These are phyloP conservation scores for Bombus polaris DNA, from an alignment of 1,140 invertebrate genomes.

Conservation along the genomic window DNA sequence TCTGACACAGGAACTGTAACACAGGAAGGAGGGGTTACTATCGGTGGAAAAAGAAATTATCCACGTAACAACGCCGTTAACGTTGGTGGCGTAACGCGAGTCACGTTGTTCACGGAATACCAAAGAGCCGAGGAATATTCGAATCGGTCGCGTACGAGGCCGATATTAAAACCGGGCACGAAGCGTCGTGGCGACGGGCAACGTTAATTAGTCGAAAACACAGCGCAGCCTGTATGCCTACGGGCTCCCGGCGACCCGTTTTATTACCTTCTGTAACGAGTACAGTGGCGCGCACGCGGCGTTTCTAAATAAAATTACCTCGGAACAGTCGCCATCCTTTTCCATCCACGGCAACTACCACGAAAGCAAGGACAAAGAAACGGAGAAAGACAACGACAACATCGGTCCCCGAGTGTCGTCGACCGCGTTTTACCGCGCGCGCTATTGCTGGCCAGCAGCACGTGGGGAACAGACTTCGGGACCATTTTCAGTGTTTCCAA, in stretches of 20 bases:
- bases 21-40: not conserved
- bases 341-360: not conserved
- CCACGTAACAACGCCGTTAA: conserved; percentile 35
- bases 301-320: conserved; percentile 70
- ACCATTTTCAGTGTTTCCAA: not conserved
- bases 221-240: conserved; percentile 57
- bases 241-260: conserved; percentile 54
- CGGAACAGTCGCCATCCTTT: conserved; percentile 35
- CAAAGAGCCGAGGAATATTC: conserved; percentile 27
- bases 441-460: conserved; percentile 9
- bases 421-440: not conserved
- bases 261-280: conserved; percentile 64
- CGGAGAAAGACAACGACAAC: not conserved
- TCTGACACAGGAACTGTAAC: not conserved
- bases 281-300: conserved; percentile 60
- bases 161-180: conserved; percentile 62
- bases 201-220: conserved; percentile 71
- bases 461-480: not conserved
- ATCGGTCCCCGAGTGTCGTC: conserved; percentile 25
- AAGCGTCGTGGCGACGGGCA: conserved; percentile 51
- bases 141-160: conserved; percentile 45
- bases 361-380: not conserved
- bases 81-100: conserved; percentile 9
- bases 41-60: conserved; percentile 2
- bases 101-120: conserved; percentile 20